These are phyloP conservation scores for Semnornis frantzii DNA, from an alignment of 2,113 vertebrate species.

Conservation along the genomic window DNA sequence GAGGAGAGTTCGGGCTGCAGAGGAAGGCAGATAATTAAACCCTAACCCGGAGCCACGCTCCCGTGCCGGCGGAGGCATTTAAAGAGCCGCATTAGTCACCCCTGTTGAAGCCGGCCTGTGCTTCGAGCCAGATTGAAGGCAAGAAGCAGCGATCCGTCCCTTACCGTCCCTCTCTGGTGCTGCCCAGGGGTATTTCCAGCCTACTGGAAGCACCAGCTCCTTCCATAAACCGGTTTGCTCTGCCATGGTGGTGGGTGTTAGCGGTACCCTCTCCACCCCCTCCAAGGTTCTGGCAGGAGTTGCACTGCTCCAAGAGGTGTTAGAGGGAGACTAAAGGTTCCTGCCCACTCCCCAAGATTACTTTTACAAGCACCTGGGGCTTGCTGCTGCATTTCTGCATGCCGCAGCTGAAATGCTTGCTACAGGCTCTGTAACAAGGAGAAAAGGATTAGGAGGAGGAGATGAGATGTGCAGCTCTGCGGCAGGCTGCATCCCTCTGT, in stretches of 20 bases:
- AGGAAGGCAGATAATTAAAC: slow-evolving; percentile 34
- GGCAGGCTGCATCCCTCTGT: not conserved
- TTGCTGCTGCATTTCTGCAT: not conserved
- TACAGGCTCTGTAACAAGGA: not conserved
- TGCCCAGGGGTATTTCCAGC: not conserved
- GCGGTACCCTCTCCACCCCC: accelerated
- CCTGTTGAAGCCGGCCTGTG: not conserved
- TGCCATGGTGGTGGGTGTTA: not conserved
- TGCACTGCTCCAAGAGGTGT: not conserved
- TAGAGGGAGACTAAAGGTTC: not conserved
- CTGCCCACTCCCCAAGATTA: not conserved
- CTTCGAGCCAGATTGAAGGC: not conserved
- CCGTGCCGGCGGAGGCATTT: not conserved
- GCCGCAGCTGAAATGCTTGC: not conserved
- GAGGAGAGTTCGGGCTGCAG: not conserved
- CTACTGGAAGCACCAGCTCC: not conserved
- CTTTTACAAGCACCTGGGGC: not conserved
- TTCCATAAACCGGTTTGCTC: not conserved
- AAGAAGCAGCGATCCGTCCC: not conserved
- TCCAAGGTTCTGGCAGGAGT: not conserved
- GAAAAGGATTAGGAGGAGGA: not conserved
- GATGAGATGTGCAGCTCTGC: not conserved
- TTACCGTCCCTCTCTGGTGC: not conserved
- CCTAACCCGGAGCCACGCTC: slow-evolving; percentile 27
- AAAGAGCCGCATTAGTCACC: not conserved